These are phyloP conservation scores for Gymnothorax reevesii DNA, from an alignment of 2,797 vertebrate species.

Conservation along the genomic window DNA sequence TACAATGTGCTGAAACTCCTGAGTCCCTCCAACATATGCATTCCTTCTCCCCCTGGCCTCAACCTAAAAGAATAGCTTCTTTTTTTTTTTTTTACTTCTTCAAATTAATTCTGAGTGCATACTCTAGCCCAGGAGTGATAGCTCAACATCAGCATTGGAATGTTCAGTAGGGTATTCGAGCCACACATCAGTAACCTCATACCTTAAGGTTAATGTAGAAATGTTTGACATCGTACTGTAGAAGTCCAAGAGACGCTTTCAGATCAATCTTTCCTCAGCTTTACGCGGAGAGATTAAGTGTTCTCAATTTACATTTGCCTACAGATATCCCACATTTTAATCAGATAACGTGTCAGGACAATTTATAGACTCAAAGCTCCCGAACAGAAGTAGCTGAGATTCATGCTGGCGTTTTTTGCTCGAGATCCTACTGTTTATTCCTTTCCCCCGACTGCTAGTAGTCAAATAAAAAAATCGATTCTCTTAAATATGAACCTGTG, in stretches of 20 bases:
- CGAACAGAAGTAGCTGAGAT: not conserved
- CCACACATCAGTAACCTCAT: no score
- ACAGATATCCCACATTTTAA: not conserved
- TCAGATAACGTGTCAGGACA: not conserved
- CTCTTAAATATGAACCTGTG: not conserved
- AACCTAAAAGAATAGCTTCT: no score
- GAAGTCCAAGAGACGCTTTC: not conserved
- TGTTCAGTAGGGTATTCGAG: no score
- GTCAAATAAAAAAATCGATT: not conserved
- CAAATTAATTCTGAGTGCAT: no score
- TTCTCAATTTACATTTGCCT: not conserved
- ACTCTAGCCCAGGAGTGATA: no score
- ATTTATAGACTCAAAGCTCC: not conserved
- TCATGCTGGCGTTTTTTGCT: not conserved
- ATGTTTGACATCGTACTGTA: not conserved
- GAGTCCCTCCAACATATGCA: not conserved
- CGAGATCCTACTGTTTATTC: not conserved
- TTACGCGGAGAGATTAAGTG: not conserved
- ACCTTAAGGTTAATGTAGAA: not conserved
- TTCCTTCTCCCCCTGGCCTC: not conserved
- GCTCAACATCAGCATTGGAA: no score
- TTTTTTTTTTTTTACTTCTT: no score
- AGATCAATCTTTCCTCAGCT: not conserved
- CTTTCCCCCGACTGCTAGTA: not conserved
- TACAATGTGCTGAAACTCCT: not conserved